Evolutionary conservation across 2,888 invertebrate genomes (phyloP), one percentile per base, ranked within the genome.

Genomic region (Trypoxylon attenuatum): DNA sequence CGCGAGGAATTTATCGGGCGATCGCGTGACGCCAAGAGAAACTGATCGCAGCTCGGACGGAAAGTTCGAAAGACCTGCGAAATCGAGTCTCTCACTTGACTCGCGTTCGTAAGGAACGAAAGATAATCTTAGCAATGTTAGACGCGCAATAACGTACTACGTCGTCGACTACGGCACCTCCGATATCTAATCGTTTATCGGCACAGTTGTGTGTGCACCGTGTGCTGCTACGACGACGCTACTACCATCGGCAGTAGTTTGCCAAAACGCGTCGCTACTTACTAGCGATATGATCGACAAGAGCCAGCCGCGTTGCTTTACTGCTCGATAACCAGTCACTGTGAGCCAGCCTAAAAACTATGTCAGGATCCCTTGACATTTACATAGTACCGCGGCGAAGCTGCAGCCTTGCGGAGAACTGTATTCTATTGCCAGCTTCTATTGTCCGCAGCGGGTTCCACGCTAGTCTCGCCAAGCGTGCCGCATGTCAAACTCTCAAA

Each of bases 301-400:
- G 57, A n/a, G n/a, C n/a, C n/a, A n/a, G n/a, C n/a, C n/a, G n/a
- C n/a, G 41, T 18, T 43, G 23, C 23, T 49, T 52, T 42, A 41
- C 21, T 50, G 5, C 2, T 47, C 69, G 49, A 58, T 69, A 43
- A 53, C 55, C 53, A 52, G 39, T 42, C 54, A 38, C 45, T 64
- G 43, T 25, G 33, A 4, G 56, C 29, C n/a, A 62, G 49, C 33
- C 59, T 50, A 61, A 73, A 59, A 73, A 73, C 68, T 61, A 56
- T 69, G 73, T 72, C 73, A 64, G 73, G 59, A 73, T 73, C 69
- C 69, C 73, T 73, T 73, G 76, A 73, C 73, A 73, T 73, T 73
- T 73, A 64, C 70, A 58, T 53, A 46, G 49, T 53, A 57, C 46
- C 50, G 71, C 33, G 72, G 51, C 27, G 47, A 43, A 47, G 42